A percentile compares a stretch with the other conserved stretches of the same genome.
Conservation (phyloP, 2,797 vertebrate genomes). For the Ctenopoma multispine region DNA sequence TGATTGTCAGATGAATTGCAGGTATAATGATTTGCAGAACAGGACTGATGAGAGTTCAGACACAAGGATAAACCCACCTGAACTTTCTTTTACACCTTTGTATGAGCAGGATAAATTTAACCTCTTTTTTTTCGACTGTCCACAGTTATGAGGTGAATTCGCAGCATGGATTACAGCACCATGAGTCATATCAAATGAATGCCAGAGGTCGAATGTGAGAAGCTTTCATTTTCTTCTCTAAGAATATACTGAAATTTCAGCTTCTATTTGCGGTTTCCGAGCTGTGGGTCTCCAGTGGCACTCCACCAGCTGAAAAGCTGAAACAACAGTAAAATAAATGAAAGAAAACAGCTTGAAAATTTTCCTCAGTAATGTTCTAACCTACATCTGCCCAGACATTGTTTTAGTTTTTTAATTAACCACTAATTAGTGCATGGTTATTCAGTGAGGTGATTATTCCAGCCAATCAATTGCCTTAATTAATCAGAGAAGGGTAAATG, state of each 20-base stretch:
- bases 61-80: constrained; percentile 10
- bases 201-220: constrained; percentile 12
- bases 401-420: constrained; percentile 75
- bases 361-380: constrained; percentile 16
- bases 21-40: constrained; percentile 26
- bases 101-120: constrained; percentile 30
- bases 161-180: background rate
- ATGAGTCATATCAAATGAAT: constrained; percentile 19
- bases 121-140: background rate
- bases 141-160: constrained; percentile 18
- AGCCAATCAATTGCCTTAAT: constrained; percentile 78
- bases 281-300: constrained; percentile 17
- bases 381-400: constrained; percentile 36
- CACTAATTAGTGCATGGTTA: constrained; percentile 72
- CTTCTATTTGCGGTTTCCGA: constrained; percentile 28
- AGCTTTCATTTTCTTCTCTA: constrained; percentile 35
- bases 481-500: constrained; percentile 68
- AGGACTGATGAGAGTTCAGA: constrained; percentile 13
- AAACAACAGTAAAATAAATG: background rate
- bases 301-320: constrained; percentile 32
- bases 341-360: constrained; percentile 35
- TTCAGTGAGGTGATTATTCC: constrained; percentile 68
- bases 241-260: constrained; percentile 28
- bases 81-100: constrained; percentile 14
- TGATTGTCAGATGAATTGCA: constrained; percentile 31